Conservation (phyloP, 1,140 invertebrate genomes). For the Ooceraea biroi region DNA sequence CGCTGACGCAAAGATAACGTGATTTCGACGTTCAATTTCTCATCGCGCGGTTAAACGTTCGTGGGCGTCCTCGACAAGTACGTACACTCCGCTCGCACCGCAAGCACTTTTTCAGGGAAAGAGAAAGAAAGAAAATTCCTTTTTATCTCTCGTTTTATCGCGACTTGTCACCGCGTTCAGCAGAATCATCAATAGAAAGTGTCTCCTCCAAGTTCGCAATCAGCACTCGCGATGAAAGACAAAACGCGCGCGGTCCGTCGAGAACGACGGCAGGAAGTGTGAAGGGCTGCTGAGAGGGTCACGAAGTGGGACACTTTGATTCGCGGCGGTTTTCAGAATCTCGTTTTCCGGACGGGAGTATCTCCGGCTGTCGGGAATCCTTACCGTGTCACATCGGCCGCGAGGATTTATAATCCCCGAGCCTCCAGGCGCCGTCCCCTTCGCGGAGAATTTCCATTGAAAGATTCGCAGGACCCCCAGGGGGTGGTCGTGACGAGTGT, state of each 20-base stretch:
- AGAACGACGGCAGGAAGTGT: background rate
- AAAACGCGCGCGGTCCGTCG: background rate
- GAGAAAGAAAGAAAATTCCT: background rate
- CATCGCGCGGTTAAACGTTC: background rate
- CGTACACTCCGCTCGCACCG: too few relatives aligned
- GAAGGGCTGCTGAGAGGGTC: background rate
- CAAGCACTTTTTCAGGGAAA: background rate
- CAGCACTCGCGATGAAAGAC: too few relatives aligned
- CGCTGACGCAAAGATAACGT: background rate
- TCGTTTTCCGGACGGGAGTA: background rate
- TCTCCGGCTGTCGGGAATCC: background rate
- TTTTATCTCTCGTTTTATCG: constrained; percentile 19
- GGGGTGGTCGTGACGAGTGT: constrained; percentile 74
- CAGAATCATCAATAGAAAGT: background rate
- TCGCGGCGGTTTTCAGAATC: background rate
- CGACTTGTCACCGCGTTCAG: background rate
- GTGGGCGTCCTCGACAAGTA: background rate
- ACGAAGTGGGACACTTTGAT: background rate
- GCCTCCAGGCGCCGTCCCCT: constrained; percentile 74
- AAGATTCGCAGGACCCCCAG: constrained; percentile 75
- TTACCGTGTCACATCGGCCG: background rate
- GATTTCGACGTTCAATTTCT: background rate
- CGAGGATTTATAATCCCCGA: constrained; percentile 41
- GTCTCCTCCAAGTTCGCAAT: background rate
- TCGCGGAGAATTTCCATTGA: constrained; percentile 75